A percentile compares a stretch with the other conserved stretches of the same genome.
These are phyloP conservation scores for Pseudomyrmex sp. DNA, from an alignment of 1,140 invertebrate species.

Conservation along the genomic window DNA sequence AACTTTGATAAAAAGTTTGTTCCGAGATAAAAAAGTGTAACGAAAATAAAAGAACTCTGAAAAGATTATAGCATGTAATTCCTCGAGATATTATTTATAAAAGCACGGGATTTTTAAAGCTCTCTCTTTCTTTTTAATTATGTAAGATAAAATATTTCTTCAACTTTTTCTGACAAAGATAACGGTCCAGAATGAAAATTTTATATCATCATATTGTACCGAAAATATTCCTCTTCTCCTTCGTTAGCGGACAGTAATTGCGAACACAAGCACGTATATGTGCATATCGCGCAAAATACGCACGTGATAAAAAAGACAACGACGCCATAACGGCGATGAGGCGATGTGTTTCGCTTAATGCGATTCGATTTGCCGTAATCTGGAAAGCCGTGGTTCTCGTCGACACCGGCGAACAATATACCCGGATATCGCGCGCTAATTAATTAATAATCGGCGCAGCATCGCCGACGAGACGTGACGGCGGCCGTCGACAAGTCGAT, in stretches of 20 bases:
- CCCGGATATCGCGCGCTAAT: slow-evolving; percentile 40
- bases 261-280: neutral
- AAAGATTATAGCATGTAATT: neutral
- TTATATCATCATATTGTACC: neutral
- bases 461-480: neutral
- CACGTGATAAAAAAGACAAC: slow-evolving; percentile 20
- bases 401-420: neutral
- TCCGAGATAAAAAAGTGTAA: neutral
- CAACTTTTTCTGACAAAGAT: neutral
- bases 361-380: slow-evolving; percentile 39
- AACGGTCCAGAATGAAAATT: slow-evolving; percentile 5
- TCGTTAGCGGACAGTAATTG: slow-evolving; percentile 39
- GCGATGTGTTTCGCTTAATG: slow-evolving; percentile 22
- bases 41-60: neutral
- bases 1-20: slow-evolving; percentile 2
- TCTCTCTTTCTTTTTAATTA: too few species aligned
- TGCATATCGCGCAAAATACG: neutral
- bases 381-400: slow-evolving; percentile 18
- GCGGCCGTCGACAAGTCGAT: slow-evolving; percentile 37
- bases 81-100: neutral
- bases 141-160: neutral
- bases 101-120: neutral
- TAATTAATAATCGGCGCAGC: slow-evolving; percentile 51
- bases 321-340: neutral
- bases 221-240: slow-evolving; percentile 5